Base-by-base conservation (phyloP, 2,113 vertebrate species). In the Oriolus oriolus region DNA sequence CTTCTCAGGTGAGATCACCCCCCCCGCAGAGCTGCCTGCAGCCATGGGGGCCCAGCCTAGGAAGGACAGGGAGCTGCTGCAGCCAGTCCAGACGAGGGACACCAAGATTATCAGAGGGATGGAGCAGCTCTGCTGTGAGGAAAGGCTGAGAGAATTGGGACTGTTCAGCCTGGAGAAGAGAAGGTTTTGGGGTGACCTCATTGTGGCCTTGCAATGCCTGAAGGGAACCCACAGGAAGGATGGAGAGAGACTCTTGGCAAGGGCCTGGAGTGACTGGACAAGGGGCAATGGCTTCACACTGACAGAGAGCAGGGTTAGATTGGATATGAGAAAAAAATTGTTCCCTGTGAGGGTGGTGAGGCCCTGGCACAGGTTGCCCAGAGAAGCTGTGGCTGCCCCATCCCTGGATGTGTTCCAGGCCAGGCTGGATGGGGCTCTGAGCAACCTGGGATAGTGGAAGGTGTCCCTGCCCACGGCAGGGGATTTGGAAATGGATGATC, bases 1-100 rank as follows among this genome's bases (percentile, higher is more conserved):
- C 30, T 0, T 0, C n/a, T 44, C 28, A 2, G 60, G 1, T 47
- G 35, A 80, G 42, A 15, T 2, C 15, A 10, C 11, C 4, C 18
- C 41, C 20, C 35, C 37, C 57, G 17, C 42, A 50, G 59, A 0
- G 18, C 52, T 81, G 26, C 44, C 0, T 11, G 14, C 27, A 73
- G 50, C 59, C 10, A 35, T 35, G 35, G 33, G 19, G 7, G 7
- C 11, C n/a, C 75, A 71, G 65, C 41, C 47, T 41, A 79, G 75
- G 1, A 63, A 64, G 57, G 7, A 56, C 21, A 15, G 4, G 42
- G 57, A 79, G 47, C 41, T 70, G 47, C 30, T 39, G 65, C 1
- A 60, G 54, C 18, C 8, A 30, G 35, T 1, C 24, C 20, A 87
- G 15, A 33, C 64, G 18, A 87, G 19, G 41, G 27, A 60, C n/a